Conservation (phyloP, 2,888 invertebrate genomes). For the Adineta ricciae region DNA sequence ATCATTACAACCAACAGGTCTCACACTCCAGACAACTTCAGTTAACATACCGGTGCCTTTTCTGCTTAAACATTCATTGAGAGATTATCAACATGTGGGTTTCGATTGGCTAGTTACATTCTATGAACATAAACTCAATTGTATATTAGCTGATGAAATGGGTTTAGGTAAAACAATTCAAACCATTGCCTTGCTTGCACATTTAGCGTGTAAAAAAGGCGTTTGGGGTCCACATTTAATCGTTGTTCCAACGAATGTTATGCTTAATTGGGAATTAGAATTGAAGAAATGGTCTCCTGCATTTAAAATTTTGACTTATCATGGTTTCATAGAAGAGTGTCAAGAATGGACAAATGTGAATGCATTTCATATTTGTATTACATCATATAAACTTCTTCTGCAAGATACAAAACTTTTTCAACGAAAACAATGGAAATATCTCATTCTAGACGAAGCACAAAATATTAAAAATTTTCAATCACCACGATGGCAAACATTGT, state of each 20-base stretch:
- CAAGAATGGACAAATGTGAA: slow-evolving; percentile 91
- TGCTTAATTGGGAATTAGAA: slow-evolving; percentile 99
- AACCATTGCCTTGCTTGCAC: slow-evolving; percentile 83
- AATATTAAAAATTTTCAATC: slow-evolving; percentile 99
- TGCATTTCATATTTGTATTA: slow-evolving; percentile 88
- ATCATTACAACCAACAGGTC: slow-evolving; percentile 92
- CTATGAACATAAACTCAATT: slow-evolving; percentile 84
- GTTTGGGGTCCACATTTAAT: slow-evolving; percentile 95
- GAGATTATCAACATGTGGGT: slow-evolving; percentile 94
- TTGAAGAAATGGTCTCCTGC: slow-evolving; percentile 99
- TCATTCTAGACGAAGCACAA: slow-evolving; percentile 90
- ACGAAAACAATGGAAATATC: slow-evolving; percentile 91
- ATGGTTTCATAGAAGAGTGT: slow-evolving; percentile 90
- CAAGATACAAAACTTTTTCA: slow-evolving; percentile 96
- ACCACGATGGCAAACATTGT: slow-evolving; percentile 88
- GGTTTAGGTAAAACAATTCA: slow-evolving; percentile 88
- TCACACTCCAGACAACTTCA: slow-evolving; percentile 78
- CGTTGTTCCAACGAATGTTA: slow-evolving; percentile 95
- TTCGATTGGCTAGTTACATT: slow-evolving; percentile 92
- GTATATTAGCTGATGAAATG: slow-evolving; percentile 92
- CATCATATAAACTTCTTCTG: slow-evolving; percentile 90
- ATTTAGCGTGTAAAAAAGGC: slow-evolving; percentile 77
- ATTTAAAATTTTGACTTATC: slow-evolving; percentile 95
- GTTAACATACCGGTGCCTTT: slow-evolving; percentile 86
- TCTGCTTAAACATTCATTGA: slow-evolving; percentile 71